Base-by-base conservation (phyloP, 2,113 vertebrate genomes). In the Bombycilla garrulus region DNA sequence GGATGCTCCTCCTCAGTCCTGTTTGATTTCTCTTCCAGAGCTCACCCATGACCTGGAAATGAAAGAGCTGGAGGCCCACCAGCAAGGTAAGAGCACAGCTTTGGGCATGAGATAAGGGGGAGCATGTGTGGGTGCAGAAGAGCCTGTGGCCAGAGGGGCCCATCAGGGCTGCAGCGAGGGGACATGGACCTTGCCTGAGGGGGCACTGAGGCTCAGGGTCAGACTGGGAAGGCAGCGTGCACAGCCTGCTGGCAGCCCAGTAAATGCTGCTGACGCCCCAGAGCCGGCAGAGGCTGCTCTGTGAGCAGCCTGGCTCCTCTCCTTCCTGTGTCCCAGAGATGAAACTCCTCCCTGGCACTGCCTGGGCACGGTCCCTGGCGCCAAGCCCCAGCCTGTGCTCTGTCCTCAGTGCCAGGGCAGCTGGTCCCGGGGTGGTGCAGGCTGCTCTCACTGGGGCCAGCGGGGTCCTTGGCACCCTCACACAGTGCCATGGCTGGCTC, bases 11-110 rank as follows among this genome's bases (percentile, higher is more conserved):
- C 23, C 76, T 95, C 87, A 96, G 26, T 44, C 54, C 71, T 15
- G 9, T 57, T 36, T 26, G 56, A 7, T 96, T 92, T 96, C 84
- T 85, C 65, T 93, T 72, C 21, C 93, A 98, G 98, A 98, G 95
- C 96, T 98, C 86, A 98, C 97, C 42, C 98, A 94, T 62, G 98
- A 98, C 77, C 95, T 98, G 91, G 98, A 98, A 87, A 95, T 96
- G 40, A 98, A 98, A 78, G 97, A 98, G 72, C 94, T 97, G 71
- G 98, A 98, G 76, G 93, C 95, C 25, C 97, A 86, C 20, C 98
- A 98, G 87, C 98, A 98, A 98, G 98, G 98, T 98, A 97, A 97
- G 97, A 81, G 51, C 77, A 35, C 20, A 10, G 17, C 26, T 57
- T 50, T 66, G 65, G 53, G 35, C 64, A 47, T 0, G 1, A 65